phyloP scores from a whole-genome alignment of 2,113 vertebrate genomes.

The Rhabdornis inornatus region DNA sequence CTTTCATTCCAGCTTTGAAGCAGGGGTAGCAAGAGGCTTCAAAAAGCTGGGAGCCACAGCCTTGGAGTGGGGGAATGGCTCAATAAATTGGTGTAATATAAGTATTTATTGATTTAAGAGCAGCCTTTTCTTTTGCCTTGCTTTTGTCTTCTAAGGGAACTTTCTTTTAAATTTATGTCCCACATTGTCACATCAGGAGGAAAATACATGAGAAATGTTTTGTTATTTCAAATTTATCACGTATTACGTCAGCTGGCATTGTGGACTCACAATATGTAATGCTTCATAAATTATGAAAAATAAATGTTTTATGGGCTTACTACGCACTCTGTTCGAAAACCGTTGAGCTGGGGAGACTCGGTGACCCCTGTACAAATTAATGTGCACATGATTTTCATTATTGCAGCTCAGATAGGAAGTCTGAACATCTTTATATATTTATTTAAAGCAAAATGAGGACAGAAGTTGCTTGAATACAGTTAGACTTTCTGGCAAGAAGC shows the following conservation, averaged over 20 bases:
- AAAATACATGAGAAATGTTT: conserved; percentile 69
- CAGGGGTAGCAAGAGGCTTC: not conserved
- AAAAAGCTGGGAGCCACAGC: not conserved
- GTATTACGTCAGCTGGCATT: conserved; percentile 67
- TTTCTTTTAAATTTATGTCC: conserved; percentile 66
- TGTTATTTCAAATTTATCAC: conserved; percentile 69
- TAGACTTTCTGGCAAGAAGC: conserved; percentile 35
- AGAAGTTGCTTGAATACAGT: conserved; percentile 35
- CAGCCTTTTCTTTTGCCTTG: conserved; percentile 24
- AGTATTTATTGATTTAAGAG: conserved; percentile 49
- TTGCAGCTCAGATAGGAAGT: conserved; percentile 46
- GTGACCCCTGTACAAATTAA: conserved; percentile 59
- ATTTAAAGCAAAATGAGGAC: conserved; percentile 39
- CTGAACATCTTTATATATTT: conserved; percentile 32
- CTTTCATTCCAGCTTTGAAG: not conserved
- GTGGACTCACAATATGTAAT: conserved; percentile 63
- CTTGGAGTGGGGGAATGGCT: not conserved
- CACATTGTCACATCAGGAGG: conserved; percentile 61
- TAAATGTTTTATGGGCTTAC: conserved; percentile 60
- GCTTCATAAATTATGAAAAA: conserved; percentile 74
- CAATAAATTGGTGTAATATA: conserved; percentile 16
- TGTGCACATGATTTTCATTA: conserved; percentile 63
- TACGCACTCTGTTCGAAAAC: conserved; percentile 48
- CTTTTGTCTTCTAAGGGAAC: conserved; percentile 58
- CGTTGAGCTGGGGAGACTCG: conserved; percentile 51